A percentile compares a stretch with the other conserved stretches of the same genome.
These are phyloP conservation scores for Neosilurus mollespiculum DNA, from an alignment of 2,797 vertebrate genomes.

Conservation along the genomic window DNA sequence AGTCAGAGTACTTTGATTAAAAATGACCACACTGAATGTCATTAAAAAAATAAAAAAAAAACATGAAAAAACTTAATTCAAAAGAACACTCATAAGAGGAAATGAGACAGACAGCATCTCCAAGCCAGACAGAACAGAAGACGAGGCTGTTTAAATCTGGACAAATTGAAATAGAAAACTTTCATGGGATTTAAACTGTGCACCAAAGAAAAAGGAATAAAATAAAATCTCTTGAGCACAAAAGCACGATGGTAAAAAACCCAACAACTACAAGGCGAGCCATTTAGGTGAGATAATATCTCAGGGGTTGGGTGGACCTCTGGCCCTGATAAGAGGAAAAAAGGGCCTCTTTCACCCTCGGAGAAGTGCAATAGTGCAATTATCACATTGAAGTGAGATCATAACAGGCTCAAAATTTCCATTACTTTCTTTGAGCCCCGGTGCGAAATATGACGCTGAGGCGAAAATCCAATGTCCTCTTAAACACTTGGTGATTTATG, in stretches of 20 bases:
- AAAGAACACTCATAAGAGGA: conserved; percentile 17
- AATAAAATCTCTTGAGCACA: conserved; percentile 1
- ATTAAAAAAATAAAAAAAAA: not conserved
- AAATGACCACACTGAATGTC: not conserved
- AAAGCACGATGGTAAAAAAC: not conserved
- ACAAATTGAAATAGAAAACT: conserved; percentile 3
- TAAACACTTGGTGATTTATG: conserved; percentile 69
- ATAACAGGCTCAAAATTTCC: conserved; percentile 49
- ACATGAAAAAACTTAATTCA: conserved; percentile 3
- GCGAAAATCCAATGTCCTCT: conserved; percentile 63
- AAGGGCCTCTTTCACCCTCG: not conserved
- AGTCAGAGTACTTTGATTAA: too few relatives aligned
- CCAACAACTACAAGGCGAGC: not conserved
- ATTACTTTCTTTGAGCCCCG: conserved; percentile 40
- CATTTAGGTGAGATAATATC: conserved; percentile 4
- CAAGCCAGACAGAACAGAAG: not conserved
- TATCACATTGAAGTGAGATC: conserved; percentile 49
- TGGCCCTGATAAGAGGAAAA: conserved; percentile 6
- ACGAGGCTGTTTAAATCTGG: not conserved
- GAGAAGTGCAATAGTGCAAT: conserved; percentile 42
- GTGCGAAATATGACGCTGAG: conserved; percentile 46
- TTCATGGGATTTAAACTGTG: not conserved
- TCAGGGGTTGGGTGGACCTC: conserved; percentile 6
- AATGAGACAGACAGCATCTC: conserved; percentile 4
- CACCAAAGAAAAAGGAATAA: not conserved